Evolutionary conservation across 1,140 invertebrate genomes (phyloP).

Genomic region (Sycophaga agraensis): DNA sequence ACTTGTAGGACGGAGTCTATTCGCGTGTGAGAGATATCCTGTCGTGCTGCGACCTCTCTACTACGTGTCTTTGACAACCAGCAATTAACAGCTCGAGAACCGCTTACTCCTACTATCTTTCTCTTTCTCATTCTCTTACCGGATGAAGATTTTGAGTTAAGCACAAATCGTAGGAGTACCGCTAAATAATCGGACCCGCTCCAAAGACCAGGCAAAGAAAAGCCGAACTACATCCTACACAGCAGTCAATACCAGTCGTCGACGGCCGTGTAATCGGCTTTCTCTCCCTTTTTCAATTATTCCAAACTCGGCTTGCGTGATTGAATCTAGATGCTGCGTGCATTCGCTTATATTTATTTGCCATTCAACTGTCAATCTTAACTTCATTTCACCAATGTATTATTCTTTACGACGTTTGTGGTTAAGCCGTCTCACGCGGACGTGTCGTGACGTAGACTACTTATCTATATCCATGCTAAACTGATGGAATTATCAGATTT

Average conservation of each 20-base stretch:
- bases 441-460: too few species aligned
- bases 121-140: conserved; percentile 27
- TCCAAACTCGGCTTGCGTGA: conserved; percentile 20
- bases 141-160: conserved; percentile 17
- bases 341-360: too few species aligned
- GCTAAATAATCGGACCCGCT: conserved; percentile 55
- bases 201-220: conserved; percentile 29
- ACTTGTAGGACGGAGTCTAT: too few species aligned
- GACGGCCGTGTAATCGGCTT: conserved; percentile 20
- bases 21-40: too few species aligned
- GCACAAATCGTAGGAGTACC: conserved; percentile 37
- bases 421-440: too few species aligned
- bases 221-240: conserved; percentile 29
- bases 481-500: too few species aligned
- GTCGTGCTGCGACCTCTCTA: conserved; percentile 35
- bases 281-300: conserved; percentile 30
- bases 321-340: too few species aligned
- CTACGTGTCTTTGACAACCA: conserved; percentile 54
- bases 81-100: conserved; percentile 57
- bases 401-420: too few species aligned
- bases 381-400: too few species aligned
- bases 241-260: conserved; percentile 30
- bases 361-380: too few species aligned
- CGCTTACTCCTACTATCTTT: conserved; percentile 31
- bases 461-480: too few species aligned